phyloP scores from a whole-genome alignment of 2,888 invertebrate genomes.

The Trissolcus japonicus region DNA sequence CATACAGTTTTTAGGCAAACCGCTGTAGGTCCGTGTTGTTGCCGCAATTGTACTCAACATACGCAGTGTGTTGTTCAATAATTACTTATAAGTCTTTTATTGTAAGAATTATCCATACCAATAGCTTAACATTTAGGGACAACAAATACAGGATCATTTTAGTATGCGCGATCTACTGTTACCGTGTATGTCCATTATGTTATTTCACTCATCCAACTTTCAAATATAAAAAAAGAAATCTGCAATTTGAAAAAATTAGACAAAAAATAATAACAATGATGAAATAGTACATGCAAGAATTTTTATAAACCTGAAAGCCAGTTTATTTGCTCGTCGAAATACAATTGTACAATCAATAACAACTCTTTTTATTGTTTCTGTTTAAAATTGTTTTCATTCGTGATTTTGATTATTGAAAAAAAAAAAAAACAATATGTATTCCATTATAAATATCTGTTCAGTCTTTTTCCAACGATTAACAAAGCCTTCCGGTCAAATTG shows the following conservation, averaged over 20 bases:
- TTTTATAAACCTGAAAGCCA: too few species aligned
- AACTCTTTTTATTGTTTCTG: too few species aligned
- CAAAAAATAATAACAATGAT: too few species aligned
- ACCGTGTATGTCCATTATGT: constrained; percentile 8
- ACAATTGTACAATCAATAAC: too few species aligned
- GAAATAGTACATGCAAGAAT: too few species aligned
- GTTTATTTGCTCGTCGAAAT: too few species aligned
- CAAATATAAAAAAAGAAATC: too few species aligned
- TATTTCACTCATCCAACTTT: not conserved
- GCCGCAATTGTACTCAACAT: constrained; percentile 41
- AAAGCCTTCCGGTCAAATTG: constrained; percentile 14
- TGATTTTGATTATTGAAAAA: too few species aligned
- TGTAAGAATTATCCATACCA: constrained; percentile 44
- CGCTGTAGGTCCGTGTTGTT: constrained; percentile 17
- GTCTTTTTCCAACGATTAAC: not conserved
- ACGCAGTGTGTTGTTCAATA: constrained; percentile 45
- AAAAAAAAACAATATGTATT: too few species aligned
- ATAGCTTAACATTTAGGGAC: constrained; percentile 43
- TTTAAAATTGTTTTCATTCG: too few species aligned
- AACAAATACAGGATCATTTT: constrained; percentile 21
- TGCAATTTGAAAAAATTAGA: too few species aligned
- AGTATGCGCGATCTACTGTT: constrained; percentile 45
- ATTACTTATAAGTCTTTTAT: constrained; percentile 53
- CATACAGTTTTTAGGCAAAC: constrained; percentile 14
- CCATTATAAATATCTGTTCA: too few species aligned